Base-by-base conservation (phyloP, 2,888 invertebrate genomes). In the Drosophila mercatorum region DNA sequence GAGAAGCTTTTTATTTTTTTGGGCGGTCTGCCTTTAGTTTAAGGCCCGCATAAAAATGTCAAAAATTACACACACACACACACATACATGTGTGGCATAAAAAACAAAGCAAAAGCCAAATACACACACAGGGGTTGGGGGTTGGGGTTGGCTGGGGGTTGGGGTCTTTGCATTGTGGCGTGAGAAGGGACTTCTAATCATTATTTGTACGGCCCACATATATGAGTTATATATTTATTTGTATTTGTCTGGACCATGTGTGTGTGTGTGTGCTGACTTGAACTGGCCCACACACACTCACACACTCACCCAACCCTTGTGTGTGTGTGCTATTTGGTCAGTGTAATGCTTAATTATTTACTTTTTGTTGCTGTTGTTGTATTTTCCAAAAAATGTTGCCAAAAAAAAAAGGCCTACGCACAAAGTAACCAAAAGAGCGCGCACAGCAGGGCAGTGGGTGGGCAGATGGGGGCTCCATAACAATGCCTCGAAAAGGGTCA, bases 341-440 rank as follows among this genome's bases (percentile, higher is more conserved):
- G 89, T 86, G 89, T 86, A 86, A 86, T 86, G 90, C 86, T 86
- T 86, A 86, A 86, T 86, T 86, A 86, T 86, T 86, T 86, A 90
- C 90, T 86, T 89, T 78, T 78, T 79, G 47, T 47, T 75, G 17
- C 17, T 17, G 56, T 44, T 75, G 58, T 53, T 78, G 67, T 64
- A 56, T 57, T 51, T 75, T 44, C 47, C 52, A 59, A 61, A 69
- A 69, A 78, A 77, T 75, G 71, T 72, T 73, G 73, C 69, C 72
- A 49, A 74, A 75, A 76, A 17, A 17, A 22, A 76, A 78, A 64
- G 75, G 75, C 73, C 72, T 51, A 75, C 75, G 69, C 66, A 75
- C 68, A 80, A 82, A 89, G 80, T 86, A 83, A 88, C 88, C 81
- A 83, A 81, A 83, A 65, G 73, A 71, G 62, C 70, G 75, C 58